Evolutionary conservation across 2,113 vertebrate species (phyloP), one percentile per base, ranked within the genome.

Genomic region (Rhodinocichla rosea): DNA sequence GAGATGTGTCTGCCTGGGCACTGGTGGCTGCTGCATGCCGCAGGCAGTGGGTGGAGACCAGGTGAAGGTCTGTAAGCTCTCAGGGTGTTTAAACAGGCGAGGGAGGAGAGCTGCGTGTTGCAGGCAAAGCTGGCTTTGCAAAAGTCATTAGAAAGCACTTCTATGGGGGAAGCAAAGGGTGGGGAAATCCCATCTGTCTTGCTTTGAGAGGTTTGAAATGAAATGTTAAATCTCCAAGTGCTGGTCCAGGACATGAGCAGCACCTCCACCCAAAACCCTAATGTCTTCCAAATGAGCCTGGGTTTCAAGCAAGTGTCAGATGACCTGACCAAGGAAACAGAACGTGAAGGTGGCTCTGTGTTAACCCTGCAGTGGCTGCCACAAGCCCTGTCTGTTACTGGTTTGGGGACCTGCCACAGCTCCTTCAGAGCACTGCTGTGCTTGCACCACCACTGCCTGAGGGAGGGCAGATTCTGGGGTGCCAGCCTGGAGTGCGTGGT

Each of bases 221-320:
- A 65, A 76, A 94, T 79, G 44, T 39, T 62, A 39, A 65, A 73
- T 60, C 56, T 71, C 65, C n/a, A 26, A 57, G 16, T 69, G 18
- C 32, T 1, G 8, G 21, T 65, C 69, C 87, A 59, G 22, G 23
- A 18, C 64, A 22, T 23, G 16, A 95, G 63, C 47, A 81, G 49
- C 19, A 28, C 59, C 89, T 96, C 92, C 52, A 83, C 85, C 57
- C 73, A 10, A 59, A 96, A 93, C 49, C 33, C 18, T 74, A 23
- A 89, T 75, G 80, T 71, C 63, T 94, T 94, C 89, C 62, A 89
- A 79, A 95, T 81, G 78, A 82, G n/a, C 35, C 59, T 86, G 40
- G 6, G 20, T 83, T 78, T 76, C n/a, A 76, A 63, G n/a, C 22
- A 30, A n/a, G 16, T 24, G 23, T 59, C 67, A 45, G 44, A 94